These are phyloP conservation scores for Lamprotornis superbus DNA, from an alignment of 2,113 vertebrate species.

Conservation along the genomic window DNA sequence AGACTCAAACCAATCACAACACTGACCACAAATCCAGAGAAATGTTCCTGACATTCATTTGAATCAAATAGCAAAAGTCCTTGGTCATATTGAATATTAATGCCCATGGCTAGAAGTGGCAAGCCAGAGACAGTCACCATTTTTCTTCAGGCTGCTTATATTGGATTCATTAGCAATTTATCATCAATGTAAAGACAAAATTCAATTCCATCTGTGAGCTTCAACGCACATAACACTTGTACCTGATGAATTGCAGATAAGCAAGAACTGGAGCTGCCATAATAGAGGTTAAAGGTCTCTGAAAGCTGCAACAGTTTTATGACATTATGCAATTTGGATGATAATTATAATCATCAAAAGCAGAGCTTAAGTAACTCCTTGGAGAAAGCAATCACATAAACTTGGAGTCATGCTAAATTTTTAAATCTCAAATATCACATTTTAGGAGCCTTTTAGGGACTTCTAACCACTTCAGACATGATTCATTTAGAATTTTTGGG, in stretches of 20 bases:
- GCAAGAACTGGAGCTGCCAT: not conserved
- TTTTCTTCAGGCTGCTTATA: slow-evolving; percentile 25
- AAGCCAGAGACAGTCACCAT: not conserved
- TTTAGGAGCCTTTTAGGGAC: not conserved
- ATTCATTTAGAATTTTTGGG: not conserved
- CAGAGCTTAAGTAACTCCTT: not conserved
- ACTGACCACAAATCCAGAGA: not conserved
- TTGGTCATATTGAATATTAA: slow-evolving; percentile 15
- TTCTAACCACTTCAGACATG: not conserved
- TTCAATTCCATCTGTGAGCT: slow-evolving; percentile 23
- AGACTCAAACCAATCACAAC: not conserved
- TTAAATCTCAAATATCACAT: not conserved
- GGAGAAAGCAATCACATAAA: not conserved
- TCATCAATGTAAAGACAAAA: not conserved
- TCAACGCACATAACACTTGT: not conserved
- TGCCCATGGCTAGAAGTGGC: not conserved
- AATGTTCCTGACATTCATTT: not conserved
- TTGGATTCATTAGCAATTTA: slow-evolving; percentile 43
- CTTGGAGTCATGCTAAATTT: not conserved
- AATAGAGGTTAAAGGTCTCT: not conserved
- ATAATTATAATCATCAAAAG: not conserved
- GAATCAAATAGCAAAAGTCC: not conserved
- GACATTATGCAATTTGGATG: not conserved
- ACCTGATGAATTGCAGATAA: slow-evolving; percentile 18
- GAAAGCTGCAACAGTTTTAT: not conserved